Evolutionary conservation across 2,888 invertebrate species (phyloP).

Genomic region (Cephus spinipes): DNA sequence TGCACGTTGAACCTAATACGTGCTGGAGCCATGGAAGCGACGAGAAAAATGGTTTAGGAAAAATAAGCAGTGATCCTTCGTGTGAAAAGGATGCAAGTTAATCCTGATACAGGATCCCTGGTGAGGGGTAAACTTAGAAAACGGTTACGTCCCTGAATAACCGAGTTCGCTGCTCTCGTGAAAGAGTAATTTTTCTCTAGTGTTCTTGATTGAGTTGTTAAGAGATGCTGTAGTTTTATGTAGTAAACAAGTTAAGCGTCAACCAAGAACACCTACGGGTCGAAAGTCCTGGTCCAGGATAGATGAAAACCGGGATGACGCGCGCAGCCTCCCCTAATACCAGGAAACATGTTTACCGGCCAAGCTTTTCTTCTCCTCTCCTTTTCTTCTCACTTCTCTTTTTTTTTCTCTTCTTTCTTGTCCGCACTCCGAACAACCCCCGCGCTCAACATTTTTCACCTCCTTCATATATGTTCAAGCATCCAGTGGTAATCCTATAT

Average conservation of each 20-base stretch:
- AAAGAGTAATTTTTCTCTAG: slow-evolving; percentile 12
- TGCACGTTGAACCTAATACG: background rate
- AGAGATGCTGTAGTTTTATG: slow-evolving; percentile 5
- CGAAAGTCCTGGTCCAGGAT: background rate
- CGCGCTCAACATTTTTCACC: slow-evolving; percentile 11
- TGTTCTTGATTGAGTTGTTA: slow-evolving; percentile 12
- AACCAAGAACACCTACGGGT: slow-evolving; percentile 1
- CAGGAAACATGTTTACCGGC: background rate
- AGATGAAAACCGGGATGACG: background rate
- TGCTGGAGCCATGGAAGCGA: background rate
- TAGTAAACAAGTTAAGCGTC: slow-evolving; percentile 12
- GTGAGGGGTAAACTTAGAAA: background rate
- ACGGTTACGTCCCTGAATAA: background rate
- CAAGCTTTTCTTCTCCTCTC: background rate
- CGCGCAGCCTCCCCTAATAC: background rate
- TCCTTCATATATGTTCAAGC: background rate
- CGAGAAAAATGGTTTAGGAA: background rate
- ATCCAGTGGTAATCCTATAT: background rate
- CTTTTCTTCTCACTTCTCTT: slow-evolving; percentile 10
- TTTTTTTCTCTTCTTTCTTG: background rate
- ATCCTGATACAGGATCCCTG: background rate
- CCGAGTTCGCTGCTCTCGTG: background rate
- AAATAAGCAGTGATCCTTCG: slow-evolving; percentile 1
- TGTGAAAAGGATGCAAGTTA: background rate
- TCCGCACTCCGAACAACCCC: slow-evolving; percentile 13